Evolutionary conservation across 2,797 vertebrate genomes (phyloP).

Genomic region (Melanotaenia nigrans): DNA sequence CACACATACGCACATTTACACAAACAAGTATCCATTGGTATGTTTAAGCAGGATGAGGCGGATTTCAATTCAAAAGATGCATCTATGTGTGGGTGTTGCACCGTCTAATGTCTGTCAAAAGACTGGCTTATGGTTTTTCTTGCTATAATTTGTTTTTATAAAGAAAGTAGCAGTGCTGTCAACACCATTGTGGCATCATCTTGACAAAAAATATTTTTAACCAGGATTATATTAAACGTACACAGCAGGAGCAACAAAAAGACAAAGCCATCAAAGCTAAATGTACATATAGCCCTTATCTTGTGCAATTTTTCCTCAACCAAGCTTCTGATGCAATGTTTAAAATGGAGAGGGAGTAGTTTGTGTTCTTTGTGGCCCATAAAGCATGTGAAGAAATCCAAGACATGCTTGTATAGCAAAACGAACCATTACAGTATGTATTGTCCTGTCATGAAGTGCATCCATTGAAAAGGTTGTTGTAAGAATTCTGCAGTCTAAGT

Average conservation of each 20-base stretch:
- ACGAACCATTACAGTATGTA: not conserved
- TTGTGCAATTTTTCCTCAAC: constrained; percentile 33
- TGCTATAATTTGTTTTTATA: constrained; percentile 7
- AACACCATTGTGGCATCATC: constrained; percentile 27
- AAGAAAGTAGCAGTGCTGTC: constrained; percentile 28
- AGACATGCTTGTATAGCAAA: constrained; percentile 9
- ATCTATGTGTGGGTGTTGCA: constrained; percentile 4
- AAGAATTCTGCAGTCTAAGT: constrained; percentile 24
- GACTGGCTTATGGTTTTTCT: constrained; percentile 11
- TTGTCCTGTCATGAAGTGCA: constrained; percentile 22
- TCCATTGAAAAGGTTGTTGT: not conserved
- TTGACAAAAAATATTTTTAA: constrained; percentile 34
- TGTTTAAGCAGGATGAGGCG: constrained; percentile 15
- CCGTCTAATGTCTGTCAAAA: constrained; percentile 4
- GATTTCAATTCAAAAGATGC: constrained; percentile 25
- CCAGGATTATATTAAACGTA: constrained; percentile 38
- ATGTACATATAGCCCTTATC: constrained; percentile 17
- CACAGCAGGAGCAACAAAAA: constrained; percentile 46
- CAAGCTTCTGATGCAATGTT: constrained; percentile 18
- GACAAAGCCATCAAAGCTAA: constrained; percentile 59
- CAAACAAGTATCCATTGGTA: constrained; percentile 14
- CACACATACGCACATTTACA: constrained; percentile 5
- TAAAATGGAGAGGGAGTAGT: constrained; percentile 14
- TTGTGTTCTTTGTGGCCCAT: constrained; percentile 4
- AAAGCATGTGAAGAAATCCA: constrained; percentile 16